These are phyloP conservation scores for honey bee (Apis mellifera) DNA, from an alignment of 1,140 invertebrate genomes.

Conservation along the genomic window Amel_HAv3.1 CM009936.2:5826001-5826500, in stretches of 20 bases:
- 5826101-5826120: conserved; percentile 23
- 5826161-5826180: conserved; percentile 31
- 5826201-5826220: conserved; percentile 23
- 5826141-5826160: conserved; percentile 63
- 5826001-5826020: conserved; percentile 9
- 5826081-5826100: no score
- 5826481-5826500: neutral
- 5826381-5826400: neutral
- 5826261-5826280: no score
- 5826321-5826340: conserved; percentile 21
- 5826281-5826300: neutral
- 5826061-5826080: neutral
- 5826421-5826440: neutral
- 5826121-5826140: conserved; percentile 76
- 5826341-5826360: neutral
- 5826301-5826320: conserved; percentile 25
- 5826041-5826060: conserved; percentile 5
- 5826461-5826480: conserved; percentile 8
- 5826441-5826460: neutral
- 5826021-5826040: neutral
- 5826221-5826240: neutral
- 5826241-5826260: neutral
- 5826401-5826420: neutral
- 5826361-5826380: neutral
- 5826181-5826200: conserved; percentile 23